Base-by-base conservation (phyloP, 2,113 vertebrate genomes). In the Numida meleagris region DNA sequence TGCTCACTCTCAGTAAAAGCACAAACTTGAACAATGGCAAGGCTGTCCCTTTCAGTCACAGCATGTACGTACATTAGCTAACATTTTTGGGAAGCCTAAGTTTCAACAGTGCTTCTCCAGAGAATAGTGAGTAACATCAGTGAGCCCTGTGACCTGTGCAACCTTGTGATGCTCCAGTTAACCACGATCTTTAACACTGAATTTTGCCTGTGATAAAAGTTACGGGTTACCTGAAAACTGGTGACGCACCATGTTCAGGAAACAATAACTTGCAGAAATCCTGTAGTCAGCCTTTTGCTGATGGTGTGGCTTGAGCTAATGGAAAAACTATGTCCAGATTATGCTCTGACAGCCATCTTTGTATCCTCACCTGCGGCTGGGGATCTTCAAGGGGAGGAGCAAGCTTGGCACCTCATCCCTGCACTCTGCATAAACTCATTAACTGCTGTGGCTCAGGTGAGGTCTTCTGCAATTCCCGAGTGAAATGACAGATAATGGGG, bases 101-200 rank as follows among this genome's bases (percentile, higher is more conserved):
- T 67, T 82, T 74, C 46, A 77, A 16, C 36, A 38, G 58, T 93
- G 18, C 24, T 67, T 74, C 24, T 90, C 50, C 51, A 67, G 61
- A 42, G 55, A 70, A 40, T 6, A 7, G 7, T 12, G 27, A 57
- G 45, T 24, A 75, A 85, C 6, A 25, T 66, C 36, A 82, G 67
- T 0, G 0, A 76, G 24, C 33, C 9, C 45, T 48, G 36, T 33
- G 48, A 45, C 40, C 24, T 12, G 43, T 0, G 0, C 31, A 80
- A 38, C 27, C 8, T 81, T 73, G 33, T 13, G 5, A 4, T 34
- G 3, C 33, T 53, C 77, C 50, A 15, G 83, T 63, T 42, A 67
- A 46, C 24, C 2, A 2, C 6, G 27, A 19, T 9, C 29, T 40
- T 58, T 36, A 46, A 63, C 5, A 4, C 11, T 19, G 25, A 63